Evolutionary conservation across 1,140 invertebrate genomes (phyloP), one percentile per base, ranked within the genome.

Genomic region (Andrena cerasifolii): DNA sequence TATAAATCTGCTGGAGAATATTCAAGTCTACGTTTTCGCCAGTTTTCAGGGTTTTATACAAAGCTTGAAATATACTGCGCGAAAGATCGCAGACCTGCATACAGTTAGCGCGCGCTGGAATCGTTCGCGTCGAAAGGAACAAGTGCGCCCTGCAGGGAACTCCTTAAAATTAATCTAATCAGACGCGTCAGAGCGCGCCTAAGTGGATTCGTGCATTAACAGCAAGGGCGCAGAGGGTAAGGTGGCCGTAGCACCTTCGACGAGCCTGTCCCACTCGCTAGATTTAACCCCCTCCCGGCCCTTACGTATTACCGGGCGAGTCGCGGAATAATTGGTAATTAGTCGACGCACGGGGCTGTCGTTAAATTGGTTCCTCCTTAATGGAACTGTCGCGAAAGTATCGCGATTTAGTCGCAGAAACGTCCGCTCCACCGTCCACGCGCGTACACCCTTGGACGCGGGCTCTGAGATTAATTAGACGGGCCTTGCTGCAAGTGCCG

Each of bases 141-240:
- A 40, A 61, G 58, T 61, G 8, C 28, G 47, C 10, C 12, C 24
- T 8, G 18, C 3, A 8, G n/a, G 36, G 31, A 33, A 51, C 63
- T 68, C 65, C 73, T 76, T 76, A 68, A 76, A 76, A 76, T 76
- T 76, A 76, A 76, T 76, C 73, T 76, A 76, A 76, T 76, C 73
- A 76, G 73, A 76, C 73, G 21, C 24, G 43, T 28, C 51, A 45
- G 51, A 31, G 63, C 53, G 63, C 40, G 73, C 63, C 73, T 76
- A 76, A 76, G 73, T 76, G 73, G 65, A 76, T 76, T 76, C 73
- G 73, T 76, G 49, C 73, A 76, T 76, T 76, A 76, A 76, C 73
- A 45, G 63, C 16, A n/a, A 54, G 72, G 26, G 40, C 65, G 59
- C 65, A 65, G 53, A 65, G 63, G 62, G 53, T n/a, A 58, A 49